Conservation (phyloP, 2,797 vertebrate genomes). For the Antennarius maculatus region DNA sequence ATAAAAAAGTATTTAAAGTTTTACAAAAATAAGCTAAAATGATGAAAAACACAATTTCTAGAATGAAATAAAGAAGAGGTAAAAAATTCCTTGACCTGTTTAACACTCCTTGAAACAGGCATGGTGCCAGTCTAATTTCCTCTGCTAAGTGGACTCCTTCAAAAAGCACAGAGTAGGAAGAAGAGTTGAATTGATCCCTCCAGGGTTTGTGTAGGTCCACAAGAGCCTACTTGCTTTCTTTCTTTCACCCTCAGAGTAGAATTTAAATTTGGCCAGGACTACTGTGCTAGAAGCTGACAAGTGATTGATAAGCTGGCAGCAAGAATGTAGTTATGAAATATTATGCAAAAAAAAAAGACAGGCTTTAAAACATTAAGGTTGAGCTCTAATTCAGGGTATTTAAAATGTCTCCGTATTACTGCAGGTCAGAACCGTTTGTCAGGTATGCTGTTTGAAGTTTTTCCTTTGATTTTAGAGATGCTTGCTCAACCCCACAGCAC, state of each 20-base stretch:
- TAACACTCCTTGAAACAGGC: slow-evolving; percentile 26
- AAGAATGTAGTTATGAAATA: slow-evolving; percentile 50
- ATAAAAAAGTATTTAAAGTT: background rate
- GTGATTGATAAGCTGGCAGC: slow-evolving; percentile 43
- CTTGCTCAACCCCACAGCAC: background rate
- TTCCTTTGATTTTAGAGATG: background rate
- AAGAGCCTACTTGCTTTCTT: slow-evolving; percentile 33
- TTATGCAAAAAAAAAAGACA: slow-evolving; percentile 2
- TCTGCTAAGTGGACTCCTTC: slow-evolving; percentile 37
- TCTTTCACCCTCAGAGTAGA: slow-evolving; percentile 32
- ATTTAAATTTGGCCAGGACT: slow-evolving; percentile 43
- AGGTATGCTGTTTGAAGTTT: background rate
- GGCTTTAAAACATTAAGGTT: slow-evolving; percentile 4
- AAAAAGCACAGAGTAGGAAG: slow-evolving; percentile 59
- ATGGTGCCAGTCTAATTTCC: slow-evolving; percentile 31
- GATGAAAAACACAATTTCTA: background rate
- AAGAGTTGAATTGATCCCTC: slow-evolving; percentile 52
- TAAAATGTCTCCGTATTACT: background rate
- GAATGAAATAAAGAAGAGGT: background rate
- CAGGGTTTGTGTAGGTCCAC: slow-evolving; percentile 30
- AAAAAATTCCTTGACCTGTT: slow-evolving; percentile 21
- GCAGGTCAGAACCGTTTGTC: background rate
- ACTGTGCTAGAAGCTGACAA: slow-evolving; percentile 46
- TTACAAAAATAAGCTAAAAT: background rate
- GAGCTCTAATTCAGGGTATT: background rate